These are phyloP conservation scores for Theretra japonica DNA, from an alignment of 2,888 invertebrate genomes.

Conservation along the genomic window DNA sequence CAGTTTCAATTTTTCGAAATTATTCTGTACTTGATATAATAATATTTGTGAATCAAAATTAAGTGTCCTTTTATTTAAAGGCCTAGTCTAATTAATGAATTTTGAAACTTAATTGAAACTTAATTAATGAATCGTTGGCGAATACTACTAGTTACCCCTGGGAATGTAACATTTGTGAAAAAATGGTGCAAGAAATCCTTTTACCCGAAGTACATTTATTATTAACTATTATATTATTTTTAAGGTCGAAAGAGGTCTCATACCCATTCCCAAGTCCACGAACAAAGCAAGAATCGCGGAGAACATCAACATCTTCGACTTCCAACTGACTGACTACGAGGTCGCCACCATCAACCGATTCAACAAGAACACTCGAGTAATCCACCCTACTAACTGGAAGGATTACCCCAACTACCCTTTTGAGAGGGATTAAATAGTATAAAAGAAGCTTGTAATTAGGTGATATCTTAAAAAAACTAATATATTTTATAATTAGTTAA, in stretches of 20 bases:
- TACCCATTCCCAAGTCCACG: conserved; percentile 87
- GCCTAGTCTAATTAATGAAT: too few species aligned
- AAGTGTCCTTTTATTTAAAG: too few species aligned
- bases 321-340: conserved; percentile 82
- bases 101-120: too few species aligned
- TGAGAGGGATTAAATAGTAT: conserved; percentile 37
- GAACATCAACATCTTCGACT: conserved; percentile 86
- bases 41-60: too few species aligned
- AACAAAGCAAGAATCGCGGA: conserved; percentile 82
- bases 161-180: too few species aligned
- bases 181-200: too few species aligned
- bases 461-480: neutral
- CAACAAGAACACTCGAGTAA: conserved; percentile 71
- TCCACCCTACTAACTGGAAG: conserved; percentile 53
- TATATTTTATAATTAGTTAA: neutral
- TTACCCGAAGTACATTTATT: too few species aligned
- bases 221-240: conserved; percentile 40
- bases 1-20: too few species aligned
- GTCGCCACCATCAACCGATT: conserved; percentile 79
- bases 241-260: conserved; percentile 83
- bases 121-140: too few species aligned
- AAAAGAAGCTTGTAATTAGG: neutral
- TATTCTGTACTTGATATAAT: too few species aligned
- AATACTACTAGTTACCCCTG: too few species aligned
- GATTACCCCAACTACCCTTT: conserved; percentile 65